phyloP scores from a whole-genome alignment of 2,888 invertebrate genomes.

The Hydrotaea diabolus region DNA sequence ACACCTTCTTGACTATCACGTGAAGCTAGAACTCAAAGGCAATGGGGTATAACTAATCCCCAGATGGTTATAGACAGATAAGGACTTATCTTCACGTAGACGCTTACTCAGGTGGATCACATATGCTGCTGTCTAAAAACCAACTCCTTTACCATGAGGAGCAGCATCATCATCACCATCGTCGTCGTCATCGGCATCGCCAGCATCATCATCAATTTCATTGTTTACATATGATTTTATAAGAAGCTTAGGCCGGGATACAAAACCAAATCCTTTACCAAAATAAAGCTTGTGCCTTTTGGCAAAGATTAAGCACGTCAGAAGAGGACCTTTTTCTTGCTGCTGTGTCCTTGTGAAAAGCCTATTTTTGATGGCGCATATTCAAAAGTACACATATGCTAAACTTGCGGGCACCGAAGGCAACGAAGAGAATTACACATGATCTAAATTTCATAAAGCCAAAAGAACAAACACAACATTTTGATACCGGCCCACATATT shows the following conservation, averaged over 20 bases:
- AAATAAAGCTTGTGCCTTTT: conserved; percentile 18
- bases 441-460: conserved; percentile 34
- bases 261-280: conserved; percentile 11
- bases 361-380: neutral
- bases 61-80: neutral
- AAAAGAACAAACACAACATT: conserved; percentile 14
- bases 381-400: neutral
- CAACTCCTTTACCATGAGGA: neutral
- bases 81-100: neutral
- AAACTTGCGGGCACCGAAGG: neutral
- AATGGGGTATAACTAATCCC: neutral
- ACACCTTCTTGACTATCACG: neutral
- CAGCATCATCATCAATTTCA: conserved; percentile 18
- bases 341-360: neutral
- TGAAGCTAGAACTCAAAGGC: neutral
- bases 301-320: conserved; percentile 32
- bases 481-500: neutral
- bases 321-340: neutral
- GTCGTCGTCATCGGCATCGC: neutral
- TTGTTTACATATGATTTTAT: conserved; percentile 35
- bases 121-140: neutral
- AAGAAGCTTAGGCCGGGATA: conserved; percentile 33
- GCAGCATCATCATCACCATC: neutral
- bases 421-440: conserved; percentile 13
- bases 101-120: neutral